A percentile compares a stretch with the other conserved stretches of the same genome.
Conservation (phyloP, 2,888 invertebrate species). For the Nymphalis urticae region DNA sequence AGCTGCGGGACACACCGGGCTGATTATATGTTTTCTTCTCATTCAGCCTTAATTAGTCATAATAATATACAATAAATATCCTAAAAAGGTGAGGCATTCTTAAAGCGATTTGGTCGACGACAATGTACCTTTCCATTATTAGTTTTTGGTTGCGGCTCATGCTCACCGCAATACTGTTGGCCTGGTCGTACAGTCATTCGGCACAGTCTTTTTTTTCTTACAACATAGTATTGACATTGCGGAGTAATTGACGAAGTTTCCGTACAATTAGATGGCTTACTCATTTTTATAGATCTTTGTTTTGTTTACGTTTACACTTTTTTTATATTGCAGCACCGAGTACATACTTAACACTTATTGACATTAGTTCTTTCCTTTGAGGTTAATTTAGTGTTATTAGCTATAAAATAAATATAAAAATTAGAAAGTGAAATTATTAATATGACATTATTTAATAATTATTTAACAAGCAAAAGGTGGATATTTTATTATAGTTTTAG, state of each 20-base stretch:
- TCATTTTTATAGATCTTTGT: slow-evolving; percentile 8
- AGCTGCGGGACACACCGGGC: too few relatives aligned
- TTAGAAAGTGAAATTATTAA: not conserved
- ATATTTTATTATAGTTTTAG: too few relatives aligned
- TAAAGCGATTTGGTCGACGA: slow-evolving; percentile 16
- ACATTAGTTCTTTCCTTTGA: not conserved
- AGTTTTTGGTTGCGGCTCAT: slow-evolving; percentile 69
- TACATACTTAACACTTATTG: not conserved
- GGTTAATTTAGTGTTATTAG: slow-evolving; percentile 1
- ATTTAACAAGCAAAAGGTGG: too few relatives aligned
- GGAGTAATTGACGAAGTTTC: slow-evolving; percentile 31
- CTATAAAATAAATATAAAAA: not conserved
- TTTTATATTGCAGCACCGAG: too few relatives aligned
- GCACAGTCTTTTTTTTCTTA: slow-evolving; percentile 87
- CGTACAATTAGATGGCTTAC: slow-evolving; percentile 16
- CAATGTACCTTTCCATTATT: slow-evolving; percentile 52
- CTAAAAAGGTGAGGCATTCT: too few relatives aligned
- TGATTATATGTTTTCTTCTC: too few relatives aligned
- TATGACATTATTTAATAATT: too few relatives aligned
- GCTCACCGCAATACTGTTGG: slow-evolving; percentile 87
- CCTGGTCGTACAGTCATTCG: slow-evolving; percentile 88
- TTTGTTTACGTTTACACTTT: slow-evolving; percentile 6
- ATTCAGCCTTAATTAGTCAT: too few relatives aligned
- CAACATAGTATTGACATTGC: slow-evolving; percentile 85
- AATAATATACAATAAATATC: too few relatives aligned